Base-by-base conservation (phyloP, 2,113 vertebrate genomes). In the Ptilorrhoa leucosticta region DNA sequence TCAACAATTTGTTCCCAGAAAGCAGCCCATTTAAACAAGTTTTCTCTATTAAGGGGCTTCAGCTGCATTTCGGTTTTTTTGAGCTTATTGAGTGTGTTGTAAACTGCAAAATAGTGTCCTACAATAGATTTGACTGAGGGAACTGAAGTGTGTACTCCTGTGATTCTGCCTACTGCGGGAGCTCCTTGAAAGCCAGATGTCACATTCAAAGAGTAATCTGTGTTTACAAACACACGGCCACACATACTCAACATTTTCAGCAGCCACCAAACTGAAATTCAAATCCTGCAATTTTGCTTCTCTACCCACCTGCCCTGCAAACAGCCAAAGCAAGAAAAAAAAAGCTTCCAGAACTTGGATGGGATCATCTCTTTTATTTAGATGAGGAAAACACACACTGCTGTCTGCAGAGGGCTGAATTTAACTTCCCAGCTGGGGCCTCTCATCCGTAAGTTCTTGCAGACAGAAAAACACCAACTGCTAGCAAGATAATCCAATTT, bases 401-500 rank as follows among this genome's bases (percentile, higher is more conserved):
- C 65, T 93, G 45, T 93, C 93, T 96, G 94, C 95, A 86, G 57
- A 94, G 78, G 61, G 47, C 82, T 94, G 93, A 95, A 79, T 94
- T 60, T 33, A 88, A 85, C 85, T 93, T 90, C 82, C 79, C 81
- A 66, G 60, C 63, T 64, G 87, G 63, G 91, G 93, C 57, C 89
- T 95, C 97, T 97, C 87, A 69, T 94, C 65, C 93, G 60, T 91
- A 95, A 95, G 11, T 89, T 93, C 87, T 93, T 93, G 93, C 53
- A 68, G 79, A 94, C 42, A 96, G 96, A 92, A 97, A 97, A 98
- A 92, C 94, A 97, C 94, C 96, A 97, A 98, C 95, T 95, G 95
- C 96, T 92, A 94, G 94, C 94, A 97, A 97, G 94, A 97, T 97
- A 98, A 98, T 98, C 97, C 97, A 97, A 96, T 98, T 98, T 98